These are phyloP conservation scores for Chelidonichthys spinosus DNA, from an alignment of 2,797 vertebrate species.

Conservation along the genomic window DNA sequence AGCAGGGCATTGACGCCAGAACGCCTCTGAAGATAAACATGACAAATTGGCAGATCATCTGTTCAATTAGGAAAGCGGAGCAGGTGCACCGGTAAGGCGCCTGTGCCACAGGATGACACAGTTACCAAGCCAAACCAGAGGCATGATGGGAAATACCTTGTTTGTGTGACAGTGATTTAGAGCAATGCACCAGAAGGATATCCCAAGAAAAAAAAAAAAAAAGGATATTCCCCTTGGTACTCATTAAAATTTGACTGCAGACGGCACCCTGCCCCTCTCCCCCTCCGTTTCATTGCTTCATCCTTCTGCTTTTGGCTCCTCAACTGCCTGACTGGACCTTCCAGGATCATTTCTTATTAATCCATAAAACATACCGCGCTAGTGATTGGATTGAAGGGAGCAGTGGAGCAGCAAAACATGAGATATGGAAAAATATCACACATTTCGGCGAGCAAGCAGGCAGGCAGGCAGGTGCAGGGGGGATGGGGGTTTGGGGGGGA, in stretches of 20 bases:
- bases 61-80: slow-evolving; percentile 87
- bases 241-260: slow-evolving; percentile 88
- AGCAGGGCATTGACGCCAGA: slow-evolving; percentile 78
- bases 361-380: slow-evolving; percentile 87
- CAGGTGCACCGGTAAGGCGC: slow-evolving; percentile 81
- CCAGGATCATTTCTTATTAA: slow-evolving; percentile 89
- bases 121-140: slow-evolving; percentile 83
- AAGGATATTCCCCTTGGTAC: slow-evolving; percentile 87
- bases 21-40: slow-evolving; percentile 89
- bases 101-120: slow-evolving; percentile 80
- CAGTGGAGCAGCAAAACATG: slow-evolving; percentile 83
- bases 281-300: slow-evolving; percentile 67
- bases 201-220: slow-evolving; percentile 65
- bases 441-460: slow-evolving; percentile 72
- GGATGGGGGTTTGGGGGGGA: slow-evolving; percentile 10
- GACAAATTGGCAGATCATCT: slow-evolving; percentile 91
- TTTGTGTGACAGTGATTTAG: slow-evolving; percentile 88
- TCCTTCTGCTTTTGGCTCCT: slow-evolving; percentile 81
- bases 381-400: slow-evolving; percentile 84
- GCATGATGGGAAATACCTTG: slow-evolving; percentile 87
- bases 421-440: slow-evolving; percentile 85
- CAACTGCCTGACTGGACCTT: slow-evolving; percentile 79
- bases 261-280: slow-evolving; percentile 69
- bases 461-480: slow-evolving; percentile 34
- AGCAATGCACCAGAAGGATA: slow-evolving; percentile 78